Percentiles rank a stretch among this genome's conserved stretches.
These are phyloP conservation scores for Gari tellinella DNA, from an alignment of 2,888 invertebrate genomes.

Conservation along the genomic window DNA sequence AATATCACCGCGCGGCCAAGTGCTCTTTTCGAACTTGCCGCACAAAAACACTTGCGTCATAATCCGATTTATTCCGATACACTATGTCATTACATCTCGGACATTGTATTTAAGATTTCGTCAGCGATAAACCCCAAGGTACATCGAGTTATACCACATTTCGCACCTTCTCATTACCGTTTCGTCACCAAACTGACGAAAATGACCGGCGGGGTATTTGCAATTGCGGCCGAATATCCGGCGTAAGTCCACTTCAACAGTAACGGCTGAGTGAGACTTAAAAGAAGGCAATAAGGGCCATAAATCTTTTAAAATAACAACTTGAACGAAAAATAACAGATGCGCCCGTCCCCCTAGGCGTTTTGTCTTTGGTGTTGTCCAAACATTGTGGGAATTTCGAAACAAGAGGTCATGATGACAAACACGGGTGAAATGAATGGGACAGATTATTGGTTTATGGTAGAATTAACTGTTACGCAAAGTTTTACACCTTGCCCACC, in stretches of 20 bases:
- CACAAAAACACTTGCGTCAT: conserved; percentile 32
- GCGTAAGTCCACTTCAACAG: conserved; percentile 11
- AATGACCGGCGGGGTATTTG: conserved; percentile 28
- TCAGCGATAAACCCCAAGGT: not conserved
- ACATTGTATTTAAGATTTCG: no score
- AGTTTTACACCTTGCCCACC: no score
- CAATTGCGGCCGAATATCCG: conserved; percentile 18
- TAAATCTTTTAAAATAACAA: conserved; percentile 53
- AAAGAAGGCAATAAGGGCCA: conserved; percentile 8
- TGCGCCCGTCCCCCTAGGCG: conserved; percentile 1
- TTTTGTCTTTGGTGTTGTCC: no score
- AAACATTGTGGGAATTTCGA: no score
- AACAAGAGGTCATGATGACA: no score
- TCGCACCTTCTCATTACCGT: conserved; percentile 45
- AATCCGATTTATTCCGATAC: conserved; percentile 49
- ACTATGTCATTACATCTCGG: conserved; percentile 6
- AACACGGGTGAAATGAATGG: no score
- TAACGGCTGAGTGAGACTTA: conserved; percentile 6
- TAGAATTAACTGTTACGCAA: no score
- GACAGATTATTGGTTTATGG: no score
- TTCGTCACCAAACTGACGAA: conserved; percentile 47
- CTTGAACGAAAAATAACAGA: conserved; percentile 28
- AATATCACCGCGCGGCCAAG: not conserved
- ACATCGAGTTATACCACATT: conserved; percentile 19
- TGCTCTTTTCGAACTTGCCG: not conserved